Evolutionary conservation across 2,113 vertebrate species (phyloP).

Genomic region (Triplophysa tibetana): DNA sequence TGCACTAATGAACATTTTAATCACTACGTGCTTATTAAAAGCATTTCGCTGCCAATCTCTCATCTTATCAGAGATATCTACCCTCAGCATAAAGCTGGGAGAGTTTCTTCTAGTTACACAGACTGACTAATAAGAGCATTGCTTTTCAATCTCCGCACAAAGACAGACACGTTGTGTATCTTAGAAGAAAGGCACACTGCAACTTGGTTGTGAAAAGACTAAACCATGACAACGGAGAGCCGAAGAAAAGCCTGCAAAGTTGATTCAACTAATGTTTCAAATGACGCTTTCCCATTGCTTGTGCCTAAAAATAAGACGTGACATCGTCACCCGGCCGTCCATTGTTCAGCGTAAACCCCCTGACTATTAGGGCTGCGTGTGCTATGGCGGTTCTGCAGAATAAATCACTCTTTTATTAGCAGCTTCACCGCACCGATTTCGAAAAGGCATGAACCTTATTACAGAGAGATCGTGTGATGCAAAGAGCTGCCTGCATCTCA

Average conservation of each 20-base stretch:
- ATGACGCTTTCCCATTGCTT: not conserved
- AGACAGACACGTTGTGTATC: not conserved
- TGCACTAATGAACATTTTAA: constrained; percentile 34
- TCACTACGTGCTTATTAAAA: constrained; percentile 41
- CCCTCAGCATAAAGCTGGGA: constrained; percentile 5
- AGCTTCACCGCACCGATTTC: not conserved
- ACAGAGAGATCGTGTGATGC: not conserved
- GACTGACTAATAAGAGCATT: not conserved
- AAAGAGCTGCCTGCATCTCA: not conserved
- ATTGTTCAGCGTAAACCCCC: constrained; percentile 14
- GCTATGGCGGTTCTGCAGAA: constrained; percentile 7
- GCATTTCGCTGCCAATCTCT: not conserved
- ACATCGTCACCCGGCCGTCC: not conserved
- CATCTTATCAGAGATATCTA: not conserved
- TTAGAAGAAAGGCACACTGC: not conserved
- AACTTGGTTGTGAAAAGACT: not conserved
- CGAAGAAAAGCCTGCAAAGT: not conserved
- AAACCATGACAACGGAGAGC: not conserved
- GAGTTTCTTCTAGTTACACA: not conserved
- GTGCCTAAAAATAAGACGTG: constrained; percentile 20
- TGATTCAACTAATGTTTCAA: not conserved
- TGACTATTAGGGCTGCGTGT: constrained; percentile 15
- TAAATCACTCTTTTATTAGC: constrained; percentile 17
- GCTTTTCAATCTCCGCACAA: not conserved
- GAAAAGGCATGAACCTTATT: constrained; percentile 19